phyloP scores from a whole-genome alignment of 2,888 invertebrate species.

The Lypha dubia region DNA sequence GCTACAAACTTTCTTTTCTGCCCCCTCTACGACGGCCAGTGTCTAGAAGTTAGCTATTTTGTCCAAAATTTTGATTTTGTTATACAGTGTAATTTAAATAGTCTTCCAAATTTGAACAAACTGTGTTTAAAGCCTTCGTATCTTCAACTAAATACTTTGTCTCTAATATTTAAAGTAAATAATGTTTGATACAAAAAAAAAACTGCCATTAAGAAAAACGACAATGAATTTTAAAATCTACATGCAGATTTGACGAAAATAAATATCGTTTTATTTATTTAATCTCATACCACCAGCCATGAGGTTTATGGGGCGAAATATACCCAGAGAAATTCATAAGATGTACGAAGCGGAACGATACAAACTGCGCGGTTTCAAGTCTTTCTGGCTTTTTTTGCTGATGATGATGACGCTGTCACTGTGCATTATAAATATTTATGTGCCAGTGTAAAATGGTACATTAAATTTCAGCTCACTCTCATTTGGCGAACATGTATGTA shows the following conservation, averaged over 20 bases:
- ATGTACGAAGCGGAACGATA: conserved; percentile 58
- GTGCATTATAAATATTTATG: conserved; percentile 45
- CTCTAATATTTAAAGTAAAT: not conserved
- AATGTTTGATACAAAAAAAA: not conserved
- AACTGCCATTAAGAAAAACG: not conserved
- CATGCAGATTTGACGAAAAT: not conserved
- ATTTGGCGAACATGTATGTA: too few species aligned
- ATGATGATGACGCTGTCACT: conserved; percentile 46
- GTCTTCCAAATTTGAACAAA: too few species aligned
- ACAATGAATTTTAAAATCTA: not conserved
- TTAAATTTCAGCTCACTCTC: conserved; percentile 56
- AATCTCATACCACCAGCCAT: not conserved
- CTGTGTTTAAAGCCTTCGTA: not conserved
- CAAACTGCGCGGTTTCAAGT: conserved; percentile 13
- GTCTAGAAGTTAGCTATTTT: too few species aligned
- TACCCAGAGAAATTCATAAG: conserved; percentile 34
- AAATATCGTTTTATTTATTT: not conserved
- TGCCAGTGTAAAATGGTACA: conserved; percentile 60
- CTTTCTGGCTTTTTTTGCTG: conserved; percentile 58
- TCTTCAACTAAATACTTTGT: not conserved
- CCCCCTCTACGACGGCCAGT: too few species aligned
- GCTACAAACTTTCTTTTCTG: too few species aligned
- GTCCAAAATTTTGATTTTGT: too few species aligned
- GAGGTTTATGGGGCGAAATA: conserved; percentile 29
- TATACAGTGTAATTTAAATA: too few species aligned